Base-by-base conservation (phyloP, 2,888 invertebrate genomes). In the Alcis repandata region DNA sequence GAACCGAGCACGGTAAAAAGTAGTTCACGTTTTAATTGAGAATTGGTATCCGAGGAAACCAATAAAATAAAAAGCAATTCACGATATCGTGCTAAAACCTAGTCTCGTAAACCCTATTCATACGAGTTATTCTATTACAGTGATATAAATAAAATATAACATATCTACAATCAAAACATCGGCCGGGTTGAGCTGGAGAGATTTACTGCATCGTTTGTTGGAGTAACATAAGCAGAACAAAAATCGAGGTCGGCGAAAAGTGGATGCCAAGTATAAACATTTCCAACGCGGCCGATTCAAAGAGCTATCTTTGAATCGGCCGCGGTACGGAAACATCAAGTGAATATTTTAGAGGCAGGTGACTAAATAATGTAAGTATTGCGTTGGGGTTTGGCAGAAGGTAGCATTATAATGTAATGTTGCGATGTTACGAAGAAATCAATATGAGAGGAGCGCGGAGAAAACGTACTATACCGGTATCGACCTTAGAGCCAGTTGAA, bases 231-330 rank as follows among this genome's bases (percentile, higher is more conserved):
- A 49, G 52, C 58, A 36, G 36, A 58, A 58, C 49, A 41, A 52
- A 64, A 64, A 62, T 53, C 40, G 57, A 64, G 66, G 57, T 51
- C 64, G 41, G 33, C 53, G 46, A 64, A 66, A 64, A 57, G 22
- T 59, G 59, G 56, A 22, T 51, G 66, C 49, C 41, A 45, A 46
- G 58, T 62, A 56, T 65, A 71, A 66, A 71, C 58, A 67, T 67
- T 67, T 53, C 52, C 59, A 60, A 33, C 54, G 19, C 27, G 40
- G 40, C 33, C 17, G 49, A 17, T 56, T 36, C 22, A 51, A 49
- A 56, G 54, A 62, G 56, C n/a, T n/a, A n/a, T n/a, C n/a, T n/a
- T n/a, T n/a, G n/a, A n/a, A n/a, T n/a, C n/a, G n/a, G 56, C 48
- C 53, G 17, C 45, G 46, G 53, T 40, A 54, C 27, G 40, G 48